Percentiles rank a stretch among this genome's conserved stretches.
These are phyloP conservation scores for Tolmerus cingulatus DNA, from an alignment of 2,888 invertebrate species.

Conservation along the genomic window DNA sequence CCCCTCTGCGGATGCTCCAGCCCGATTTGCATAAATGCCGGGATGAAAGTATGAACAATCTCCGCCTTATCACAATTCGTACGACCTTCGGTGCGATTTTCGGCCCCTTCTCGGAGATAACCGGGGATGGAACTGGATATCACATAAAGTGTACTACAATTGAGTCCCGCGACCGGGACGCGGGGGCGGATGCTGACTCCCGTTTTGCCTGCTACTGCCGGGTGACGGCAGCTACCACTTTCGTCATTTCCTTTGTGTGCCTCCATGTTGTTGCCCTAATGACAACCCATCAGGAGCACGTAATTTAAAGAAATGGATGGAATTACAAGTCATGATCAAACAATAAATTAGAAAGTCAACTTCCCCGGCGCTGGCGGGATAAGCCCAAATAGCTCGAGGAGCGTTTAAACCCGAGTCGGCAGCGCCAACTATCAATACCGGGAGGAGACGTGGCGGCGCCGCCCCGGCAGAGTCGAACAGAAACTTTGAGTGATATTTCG, in stretches of 20 bases:
- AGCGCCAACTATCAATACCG: conserved; percentile 18
- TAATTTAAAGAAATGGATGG: conserved; percentile 47
- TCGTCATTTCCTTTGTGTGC: conserved; percentile 24
- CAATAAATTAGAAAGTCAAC: conserved; percentile 46
- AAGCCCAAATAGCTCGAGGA: not conserved
- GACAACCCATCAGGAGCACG: conserved; percentile 47
- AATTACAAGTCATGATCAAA: conserved; percentile 48
- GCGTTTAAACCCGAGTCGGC: not conserved
- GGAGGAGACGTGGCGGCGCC: conserved; percentile 27
- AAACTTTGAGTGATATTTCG: conserved; percentile 38
- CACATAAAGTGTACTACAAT: not conserved
- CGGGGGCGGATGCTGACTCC: not conserved
- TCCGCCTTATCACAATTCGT: conserved; percentile 10
- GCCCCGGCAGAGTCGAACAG: not conserved
- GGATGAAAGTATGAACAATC: conserved; percentile 1
- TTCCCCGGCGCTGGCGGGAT: not conserved
- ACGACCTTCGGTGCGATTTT: conserved; percentile 6
- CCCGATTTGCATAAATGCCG: conserved; percentile 24
- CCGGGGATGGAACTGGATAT: conserved; percentile 18
- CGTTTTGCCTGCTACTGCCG: not conserved
- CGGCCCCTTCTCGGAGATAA: conserved; percentile 2
- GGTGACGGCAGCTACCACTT: not conserved
- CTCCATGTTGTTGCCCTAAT: conserved; percentile 40
- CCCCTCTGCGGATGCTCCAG: not conserved
- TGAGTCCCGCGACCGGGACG: not conserved